Evolutionary conservation across 2,113 vertebrate genomes (phyloP).

Genomic region (Anhinga anhinga): DNA sequence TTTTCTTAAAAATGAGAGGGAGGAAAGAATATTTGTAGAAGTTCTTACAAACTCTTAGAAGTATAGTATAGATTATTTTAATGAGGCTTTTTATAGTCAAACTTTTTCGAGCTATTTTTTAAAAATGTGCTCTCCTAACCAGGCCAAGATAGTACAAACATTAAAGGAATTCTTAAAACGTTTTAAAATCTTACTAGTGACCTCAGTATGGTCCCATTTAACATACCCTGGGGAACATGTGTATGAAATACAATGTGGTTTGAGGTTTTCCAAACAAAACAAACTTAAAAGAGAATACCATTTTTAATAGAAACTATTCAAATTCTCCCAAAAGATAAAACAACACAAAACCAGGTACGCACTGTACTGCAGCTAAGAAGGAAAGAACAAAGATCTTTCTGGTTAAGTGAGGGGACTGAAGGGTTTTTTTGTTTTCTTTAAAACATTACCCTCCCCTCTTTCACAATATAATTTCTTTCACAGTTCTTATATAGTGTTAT

Average conservation of each 20-base stretch:
- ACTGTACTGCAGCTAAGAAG: background rate
- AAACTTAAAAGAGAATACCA: conserved; percentile 70
- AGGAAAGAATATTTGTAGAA: conserved; percentile 31
- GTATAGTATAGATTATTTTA: conserved; percentile 28
- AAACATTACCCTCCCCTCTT: background rate
- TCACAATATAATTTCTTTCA: background rate
- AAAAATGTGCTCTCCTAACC: conserved; percentile 64
- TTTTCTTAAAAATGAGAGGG: background rate
- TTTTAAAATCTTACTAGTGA: conserved; percentile 69
- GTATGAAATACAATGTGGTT: conserved; percentile 69
- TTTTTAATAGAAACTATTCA: conserved; percentile 69
- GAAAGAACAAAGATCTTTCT: conserved; percentile 10
- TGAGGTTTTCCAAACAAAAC: conserved; percentile 72
- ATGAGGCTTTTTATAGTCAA: conserved; percentile 40
- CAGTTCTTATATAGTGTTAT: background rate
- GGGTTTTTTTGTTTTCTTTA: background rate
- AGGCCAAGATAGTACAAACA: conserved; percentile 67
- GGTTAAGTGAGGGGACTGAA: background rate
- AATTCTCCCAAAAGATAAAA: conserved; percentile 47
- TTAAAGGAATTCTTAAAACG: conserved; percentile 74
- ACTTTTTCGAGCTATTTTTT: background rate
- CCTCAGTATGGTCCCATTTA: conserved; percentile 74
- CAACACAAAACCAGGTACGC: conserved; percentile 56
- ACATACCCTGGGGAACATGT: conserved; percentile 60
- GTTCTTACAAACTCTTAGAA: background rate